Evolutionary conservation across 2,888 invertebrate species (phyloP).

Genomic region (Frankliniella intonsa): DNA sequence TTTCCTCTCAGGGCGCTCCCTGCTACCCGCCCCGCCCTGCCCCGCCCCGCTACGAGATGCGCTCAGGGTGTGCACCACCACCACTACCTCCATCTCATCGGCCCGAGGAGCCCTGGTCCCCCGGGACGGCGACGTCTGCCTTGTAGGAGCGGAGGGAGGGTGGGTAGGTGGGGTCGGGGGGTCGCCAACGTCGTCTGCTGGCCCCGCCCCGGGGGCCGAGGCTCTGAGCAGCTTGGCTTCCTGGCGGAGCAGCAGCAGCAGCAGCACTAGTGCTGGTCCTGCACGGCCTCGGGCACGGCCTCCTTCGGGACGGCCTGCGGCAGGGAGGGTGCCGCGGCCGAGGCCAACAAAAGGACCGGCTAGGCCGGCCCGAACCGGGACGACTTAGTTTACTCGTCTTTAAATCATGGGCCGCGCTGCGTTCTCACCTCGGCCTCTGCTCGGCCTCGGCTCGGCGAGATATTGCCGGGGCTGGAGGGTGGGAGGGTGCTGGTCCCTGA

Average conservation of each 20-base stretch:
- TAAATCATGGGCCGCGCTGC: neutral
- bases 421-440: neutral
- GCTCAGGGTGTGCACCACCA: neutral
- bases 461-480: neutral
- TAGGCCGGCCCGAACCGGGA: neutral
- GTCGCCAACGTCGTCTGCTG: neutral
- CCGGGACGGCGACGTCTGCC: neutral
- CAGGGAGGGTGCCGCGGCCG: too few species aligned
- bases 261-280: neutral
- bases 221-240: neutral
- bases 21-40: neutral
- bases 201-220: neutral
- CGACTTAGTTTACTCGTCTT: neutral
- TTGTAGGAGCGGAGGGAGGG: too few species aligned
- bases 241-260: neutral
- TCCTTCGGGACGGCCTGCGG: too few species aligned
- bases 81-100: neutral
- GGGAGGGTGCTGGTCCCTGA: neutral
- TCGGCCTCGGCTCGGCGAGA: neutral
- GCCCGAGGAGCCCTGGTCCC: neutral
- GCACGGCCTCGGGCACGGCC: neutral
- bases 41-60: neutral
- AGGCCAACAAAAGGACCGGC: too few species aligned
- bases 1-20: neutral
- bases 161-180: too few species aligned